Base-by-base conservation (phyloP, 1,140 invertebrate genomes). In the Penaeus indicus region DNA sequence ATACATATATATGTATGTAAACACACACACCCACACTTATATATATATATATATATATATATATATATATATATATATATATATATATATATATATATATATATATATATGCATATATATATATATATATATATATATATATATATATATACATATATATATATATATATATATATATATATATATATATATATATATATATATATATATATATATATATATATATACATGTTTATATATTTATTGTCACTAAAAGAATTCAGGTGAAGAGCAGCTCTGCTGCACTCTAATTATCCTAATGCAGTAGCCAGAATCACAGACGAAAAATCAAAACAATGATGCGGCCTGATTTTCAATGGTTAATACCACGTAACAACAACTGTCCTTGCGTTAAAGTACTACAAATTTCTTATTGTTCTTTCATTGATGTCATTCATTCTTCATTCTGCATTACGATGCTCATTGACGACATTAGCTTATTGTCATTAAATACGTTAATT, bases 21-120 rank as follows among this genome's bases (percentile, higher is more conserved):
- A n/a, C n/a, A n/a, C n/a, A n/a, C n/a, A n/a, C n/a, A n/a, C n/a
- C n/a, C n/a, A 69, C 27, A 69, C 27, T n/a, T 69, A 69, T 18
- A 69, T 69, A 69, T 69, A 69, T 69, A 69, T 69, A 69, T 69
- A 69, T 69, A 69, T 69, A 18, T 69, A 69, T 69, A 69, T 69
- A 69, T 69, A 69, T 69, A 69, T 69, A 69, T 69, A 69, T 69
- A 69, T 69, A 69, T 69, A 69, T 69, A 69, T 69, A 69, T 69
- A 69, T 69, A 69, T 69, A 69, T 69, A 69, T 69, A 69, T 69
- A 18, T 69, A 69, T 69, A 69, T 7, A 69, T 18, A 69, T 69
- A 69, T 69, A 69, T 69, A 69, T 69, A 69, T 18, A 69, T 69
- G 27, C 18, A 69, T 69, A 69, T 18, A 69, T 69, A 18, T 18